These are phyloP conservation scores for Probosciger aterrimus DNA, from an alignment of 2,113 vertebrate species.

Conservation along the genomic window DNA sequence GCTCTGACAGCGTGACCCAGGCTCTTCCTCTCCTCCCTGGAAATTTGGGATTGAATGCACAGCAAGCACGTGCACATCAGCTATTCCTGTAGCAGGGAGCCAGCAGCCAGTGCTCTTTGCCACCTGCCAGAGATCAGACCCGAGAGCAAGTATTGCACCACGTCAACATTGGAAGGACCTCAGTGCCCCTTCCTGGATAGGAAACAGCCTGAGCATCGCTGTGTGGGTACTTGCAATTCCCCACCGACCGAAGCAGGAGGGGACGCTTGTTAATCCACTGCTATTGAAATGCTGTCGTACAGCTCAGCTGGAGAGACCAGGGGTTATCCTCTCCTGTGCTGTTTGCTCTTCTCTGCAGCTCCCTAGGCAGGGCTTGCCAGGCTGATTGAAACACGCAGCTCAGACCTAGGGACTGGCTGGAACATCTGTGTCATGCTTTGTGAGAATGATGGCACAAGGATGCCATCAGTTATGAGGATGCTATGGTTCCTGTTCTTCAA, in stretches of 20 bases:
- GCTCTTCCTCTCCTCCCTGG: background rate
- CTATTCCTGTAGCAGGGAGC: background rate
- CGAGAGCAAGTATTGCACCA: background rate
- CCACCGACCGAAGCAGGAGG: fast-evolving
- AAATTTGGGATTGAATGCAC: background rate
- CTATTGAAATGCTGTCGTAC: background rate
- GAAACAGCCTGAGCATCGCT: background rate
- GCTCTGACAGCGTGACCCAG: background rate
- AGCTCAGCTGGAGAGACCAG: background rate
- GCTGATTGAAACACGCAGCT: background rate
- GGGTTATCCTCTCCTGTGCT: background rate
- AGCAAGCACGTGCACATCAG: background rate
- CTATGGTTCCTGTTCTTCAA: background rate
- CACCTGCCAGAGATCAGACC: background rate
- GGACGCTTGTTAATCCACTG: background rate
- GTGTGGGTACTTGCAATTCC: background rate
- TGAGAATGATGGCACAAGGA: background rate
- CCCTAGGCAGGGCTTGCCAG: background rate
- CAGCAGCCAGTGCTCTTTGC: background rate
- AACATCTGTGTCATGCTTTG: background rate
- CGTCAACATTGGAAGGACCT: background rate
- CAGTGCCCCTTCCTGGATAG: background rate
- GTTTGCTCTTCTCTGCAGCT: background rate
- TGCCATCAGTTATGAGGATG: background rate
- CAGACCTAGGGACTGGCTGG: background rate